These are phyloP conservation scores for Ataeniobius toweri DNA, from an alignment of 2,797 vertebrate species.

Conservation along the genomic window DNA sequence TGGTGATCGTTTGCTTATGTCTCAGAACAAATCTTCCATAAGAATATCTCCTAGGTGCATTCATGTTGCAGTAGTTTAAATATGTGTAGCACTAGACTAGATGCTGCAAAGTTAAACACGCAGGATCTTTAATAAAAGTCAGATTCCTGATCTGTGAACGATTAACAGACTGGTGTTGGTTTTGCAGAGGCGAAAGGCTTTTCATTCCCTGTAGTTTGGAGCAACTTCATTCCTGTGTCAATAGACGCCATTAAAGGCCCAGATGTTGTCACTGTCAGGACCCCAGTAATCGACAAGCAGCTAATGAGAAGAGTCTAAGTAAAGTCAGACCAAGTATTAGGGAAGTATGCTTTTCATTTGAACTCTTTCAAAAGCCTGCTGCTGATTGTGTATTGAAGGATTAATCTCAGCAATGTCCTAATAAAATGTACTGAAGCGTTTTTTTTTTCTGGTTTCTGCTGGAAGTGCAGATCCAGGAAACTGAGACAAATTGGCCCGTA, in stretches of 20 bases:
- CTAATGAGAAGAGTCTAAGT: not conserved
- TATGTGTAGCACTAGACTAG: not conserved
- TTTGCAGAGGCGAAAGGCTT: not conserved
- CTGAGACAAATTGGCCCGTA: not conserved
- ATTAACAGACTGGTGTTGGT: not conserved
- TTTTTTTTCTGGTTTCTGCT: not conserved
- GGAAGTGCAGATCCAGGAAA: conserved; percentile 5
- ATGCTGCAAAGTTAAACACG: not conserved
- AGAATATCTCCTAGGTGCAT: conserved; percentile 8
- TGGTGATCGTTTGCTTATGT: conserved; percentile 20
- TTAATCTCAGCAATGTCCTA: not conserved
- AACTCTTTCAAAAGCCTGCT: not conserved
- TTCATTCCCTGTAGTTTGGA: not conserved
- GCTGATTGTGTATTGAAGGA: not conserved
- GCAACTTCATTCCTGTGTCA: conserved; percentile 43
- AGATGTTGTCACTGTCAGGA: conserved; percentile 16
- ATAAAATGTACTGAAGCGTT: not conserved
- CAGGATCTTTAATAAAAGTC: not conserved
- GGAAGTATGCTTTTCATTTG: not conserved
- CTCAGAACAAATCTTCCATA: not conserved
- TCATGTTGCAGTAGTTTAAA: not conserved
- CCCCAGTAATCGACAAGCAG: conserved; percentile 23
- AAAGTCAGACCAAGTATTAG: not conserved
- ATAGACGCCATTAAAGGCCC: conserved; percentile 38
- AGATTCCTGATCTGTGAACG: not conserved